These are phyloP conservation scores for Sminthurides bifidus DNA, from an alignment of 1,140 invertebrate genomes.

Conservation along the genomic window DNA sequence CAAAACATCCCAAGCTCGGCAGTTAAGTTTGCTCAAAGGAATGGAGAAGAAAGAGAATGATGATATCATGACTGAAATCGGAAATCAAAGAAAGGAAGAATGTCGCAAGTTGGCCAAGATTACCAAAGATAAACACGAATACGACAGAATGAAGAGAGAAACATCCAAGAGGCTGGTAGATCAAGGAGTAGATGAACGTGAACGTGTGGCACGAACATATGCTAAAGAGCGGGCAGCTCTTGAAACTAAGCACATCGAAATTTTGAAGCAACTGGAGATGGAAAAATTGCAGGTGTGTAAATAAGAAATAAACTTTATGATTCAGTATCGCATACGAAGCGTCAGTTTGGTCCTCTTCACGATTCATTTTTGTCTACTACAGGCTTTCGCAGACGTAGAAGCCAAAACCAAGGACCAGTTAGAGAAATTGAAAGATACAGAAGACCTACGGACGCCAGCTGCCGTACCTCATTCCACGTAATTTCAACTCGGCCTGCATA, in stretches of 20 bases:
- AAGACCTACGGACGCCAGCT: slow-evolving; percentile 10
- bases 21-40: slow-evolving; percentile 36
- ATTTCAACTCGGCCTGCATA: slow-evolving; percentile 21
- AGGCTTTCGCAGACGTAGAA: not conserved
- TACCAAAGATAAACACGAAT: slow-evolving; percentile 77
- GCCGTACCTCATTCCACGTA: slow-evolving; percentile 16
- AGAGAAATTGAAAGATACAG: not conserved
- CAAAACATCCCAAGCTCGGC: slow-evolving; percentile 16
- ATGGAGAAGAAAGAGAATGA: slow-evolving; percentile 62
- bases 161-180: slow-evolving; percentile 62
- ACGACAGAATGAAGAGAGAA: slow-evolving; percentile 63
- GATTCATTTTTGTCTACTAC: not conserved
- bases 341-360: not conserved
- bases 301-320: not conserved
- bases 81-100: slow-evolving; percentile 68
- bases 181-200: slow-evolving; percentile 67
- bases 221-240: slow-evolving; percentile 36
- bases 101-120: slow-evolving; percentile 67
- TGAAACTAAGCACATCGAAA: slow-evolving; percentile 36
- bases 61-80: slow-evolving; percentile 70
- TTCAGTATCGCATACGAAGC: not conserved
- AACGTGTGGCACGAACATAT: slow-evolving; percentile 35
- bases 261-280: slow-evolving; percentile 33
- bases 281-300: slow-evolving; percentile 32
- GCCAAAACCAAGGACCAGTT: not conserved